phyloP scores from a whole-genome alignment of 2,797 vertebrate genomes.

The Rhodeus uyekii region DNA sequence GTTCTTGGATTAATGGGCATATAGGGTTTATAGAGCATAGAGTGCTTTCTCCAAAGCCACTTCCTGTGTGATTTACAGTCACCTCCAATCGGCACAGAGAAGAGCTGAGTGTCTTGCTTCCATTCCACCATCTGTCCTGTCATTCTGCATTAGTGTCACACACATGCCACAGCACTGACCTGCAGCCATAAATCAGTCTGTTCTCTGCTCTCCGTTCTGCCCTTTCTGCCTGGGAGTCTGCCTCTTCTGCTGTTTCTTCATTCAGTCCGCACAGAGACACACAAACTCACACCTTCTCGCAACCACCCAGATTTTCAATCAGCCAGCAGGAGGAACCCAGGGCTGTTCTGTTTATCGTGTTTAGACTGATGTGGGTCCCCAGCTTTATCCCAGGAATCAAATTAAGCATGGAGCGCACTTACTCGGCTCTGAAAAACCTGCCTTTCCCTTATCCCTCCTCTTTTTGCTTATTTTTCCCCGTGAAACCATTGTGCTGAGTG shows the following conservation, averaged over 20 bases:
- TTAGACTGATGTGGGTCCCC: constrained; percentile 57
- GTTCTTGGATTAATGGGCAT: constrained; percentile 2
- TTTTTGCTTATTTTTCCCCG: constrained; percentile 29
- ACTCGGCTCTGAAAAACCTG: constrained; percentile 50
- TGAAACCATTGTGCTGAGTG: constrained; percentile 66
- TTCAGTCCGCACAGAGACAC: constrained; percentile 60
- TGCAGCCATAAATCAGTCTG: constrained; percentile 67
- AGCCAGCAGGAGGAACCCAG: constrained; percentile 55
- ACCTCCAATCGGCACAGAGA: constrained; percentile 48
- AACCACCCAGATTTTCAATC: constrained; percentile 74
- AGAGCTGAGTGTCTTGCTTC: constrained; percentile 62
- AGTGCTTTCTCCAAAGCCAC: constrained; percentile 13
- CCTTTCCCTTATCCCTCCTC: constrained; percentile 41
- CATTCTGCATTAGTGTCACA: constrained; percentile 73
- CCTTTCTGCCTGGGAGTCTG: constrained; percentile 33
- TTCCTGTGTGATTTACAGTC: constrained; percentile 35
- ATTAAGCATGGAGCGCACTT: constrained; percentile 56
- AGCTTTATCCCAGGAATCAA: constrained; percentile 61
- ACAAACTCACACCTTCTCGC: constrained; percentile 50
- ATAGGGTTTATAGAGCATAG: constrained; percentile 16
- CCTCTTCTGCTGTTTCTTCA: constrained; percentile 56
- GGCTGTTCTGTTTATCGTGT: constrained; percentile 65
- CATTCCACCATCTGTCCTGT: constrained; percentile 69
- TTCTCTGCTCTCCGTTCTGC: constrained; percentile 30
- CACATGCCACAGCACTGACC: constrained; percentile 63